A percentile compares a stretch with the other conserved stretches of the same genome.
Evolutionary conservation across 2,888 invertebrate species (phyloP).

Genomic region (Scaptomyza reducta): DNA sequence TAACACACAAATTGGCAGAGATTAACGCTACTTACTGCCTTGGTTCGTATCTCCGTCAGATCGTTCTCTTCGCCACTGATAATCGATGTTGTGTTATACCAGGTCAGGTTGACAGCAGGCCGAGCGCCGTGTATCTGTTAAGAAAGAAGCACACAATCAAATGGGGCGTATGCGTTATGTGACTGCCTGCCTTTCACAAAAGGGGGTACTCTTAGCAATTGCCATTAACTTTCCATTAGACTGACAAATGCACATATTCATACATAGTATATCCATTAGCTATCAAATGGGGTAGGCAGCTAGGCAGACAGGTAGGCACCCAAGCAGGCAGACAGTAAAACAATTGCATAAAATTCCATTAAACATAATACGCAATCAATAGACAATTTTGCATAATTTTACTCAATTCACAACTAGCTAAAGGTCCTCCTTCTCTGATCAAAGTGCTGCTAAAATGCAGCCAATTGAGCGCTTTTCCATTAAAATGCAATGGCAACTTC

Average conservation of each 20-base stretch:
- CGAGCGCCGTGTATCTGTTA: slow-evolving; percentile 89
- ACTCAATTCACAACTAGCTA: slow-evolving; percentile 43
- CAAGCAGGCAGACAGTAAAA: slow-evolving; percentile 44
- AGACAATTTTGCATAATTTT: slow-evolving; percentile 72
- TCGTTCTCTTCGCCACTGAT: slow-evolving; percentile 80
- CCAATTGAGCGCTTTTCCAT: slow-evolving; percentile 67
- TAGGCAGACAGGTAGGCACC: not conserved
- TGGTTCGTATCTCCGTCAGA: slow-evolving; percentile 82
- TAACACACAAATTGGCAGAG: not conserved
- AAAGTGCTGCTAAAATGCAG: slow-evolving; percentile 65
- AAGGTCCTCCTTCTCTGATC: slow-evolving; percentile 25
- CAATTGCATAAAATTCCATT: slow-evolving; percentile 72
- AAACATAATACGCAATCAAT: slow-evolving; percentile 71
- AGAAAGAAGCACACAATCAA: slow-evolving; percentile 1
- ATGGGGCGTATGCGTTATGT: slow-evolving; percentile 33
- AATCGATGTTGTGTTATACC: slow-evolving; percentile 91
- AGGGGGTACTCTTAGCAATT: slow-evolving; percentile 33
- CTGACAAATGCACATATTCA: slow-evolving; percentile 30
- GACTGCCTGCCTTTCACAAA: not conserved
- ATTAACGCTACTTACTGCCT: slow-evolving; percentile 84
- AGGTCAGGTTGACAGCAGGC: slow-evolving; percentile 92
- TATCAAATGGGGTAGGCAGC: slow-evolving; percentile 36
- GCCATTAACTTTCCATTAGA: slow-evolving; percentile 71
- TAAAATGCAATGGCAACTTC: slow-evolving; percentile 62
- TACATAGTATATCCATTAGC: slow-evolving; percentile 52